These are phyloP conservation scores for Leptinotarsa tumamoca DNA, from an alignment of 2,888 invertebrate species.

Conservation along the genomic window DNA sequence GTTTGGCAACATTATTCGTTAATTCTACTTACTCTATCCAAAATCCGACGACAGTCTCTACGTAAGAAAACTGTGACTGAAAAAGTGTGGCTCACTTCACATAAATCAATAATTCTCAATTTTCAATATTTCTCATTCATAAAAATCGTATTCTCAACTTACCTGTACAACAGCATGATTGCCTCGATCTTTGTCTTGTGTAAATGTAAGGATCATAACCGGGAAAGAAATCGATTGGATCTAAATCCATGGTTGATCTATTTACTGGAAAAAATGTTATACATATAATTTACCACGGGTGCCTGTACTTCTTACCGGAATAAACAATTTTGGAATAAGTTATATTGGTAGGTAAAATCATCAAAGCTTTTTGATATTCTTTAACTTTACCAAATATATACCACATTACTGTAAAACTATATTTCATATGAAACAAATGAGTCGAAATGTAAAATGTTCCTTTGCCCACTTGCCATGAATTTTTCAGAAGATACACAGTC, in stretches of 20 bases:
- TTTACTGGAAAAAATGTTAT: background rate
- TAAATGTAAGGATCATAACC: conserved; percentile 34
- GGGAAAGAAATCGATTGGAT: conserved; percentile 45
- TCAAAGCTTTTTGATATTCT: background rate
- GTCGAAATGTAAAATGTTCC: too few species aligned
- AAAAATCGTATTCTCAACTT: background rate
- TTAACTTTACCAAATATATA: too few species aligned
- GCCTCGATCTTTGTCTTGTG: conserved; percentile 18
- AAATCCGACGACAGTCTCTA: background rate
- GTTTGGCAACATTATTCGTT: too few species aligned
- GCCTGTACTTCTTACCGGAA: background rate
- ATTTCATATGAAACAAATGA: too few species aligned
- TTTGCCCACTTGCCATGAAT: too few species aligned
- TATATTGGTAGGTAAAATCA: conserved; percentile 2
- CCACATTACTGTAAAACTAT: too few species aligned
- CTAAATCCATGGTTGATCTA: conserved; percentile 37
- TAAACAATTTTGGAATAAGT: background rate
- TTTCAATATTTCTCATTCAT: background rate
- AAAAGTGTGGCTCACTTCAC: background rate
- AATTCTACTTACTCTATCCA: background rate
- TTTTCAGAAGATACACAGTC: too few species aligned
- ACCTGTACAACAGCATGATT: conserved; percentile 27
- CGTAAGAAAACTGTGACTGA: background rate
- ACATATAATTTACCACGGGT: too few species aligned
- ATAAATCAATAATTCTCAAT: background rate